Evolutionary conservation across 1,140 invertebrate genomes (phyloP).

Genomic region (Semibalanus balanoides): DNA sequence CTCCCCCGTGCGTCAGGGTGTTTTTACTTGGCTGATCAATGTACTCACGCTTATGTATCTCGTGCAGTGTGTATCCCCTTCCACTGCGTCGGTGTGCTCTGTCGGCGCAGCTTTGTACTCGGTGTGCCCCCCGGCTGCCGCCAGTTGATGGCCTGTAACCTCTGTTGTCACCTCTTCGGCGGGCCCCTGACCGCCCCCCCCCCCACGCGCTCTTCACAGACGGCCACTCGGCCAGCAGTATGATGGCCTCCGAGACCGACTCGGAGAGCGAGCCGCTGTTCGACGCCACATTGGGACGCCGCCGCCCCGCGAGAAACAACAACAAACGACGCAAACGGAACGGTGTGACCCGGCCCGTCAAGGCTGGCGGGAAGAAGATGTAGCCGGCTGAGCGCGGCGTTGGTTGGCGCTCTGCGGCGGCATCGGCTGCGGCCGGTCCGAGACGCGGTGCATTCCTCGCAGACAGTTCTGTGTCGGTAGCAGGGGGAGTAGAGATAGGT

Average conservation of each 20-base stretch:
- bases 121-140: too few relatives aligned
- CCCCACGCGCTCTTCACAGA: background rate
- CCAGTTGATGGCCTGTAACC: too few relatives aligned
- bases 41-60: too few relatives aligned
- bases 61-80: too few relatives aligned
- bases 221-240: background rate
- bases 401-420: too few relatives aligned
- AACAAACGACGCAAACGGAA: background rate
- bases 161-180: too few relatives aligned
- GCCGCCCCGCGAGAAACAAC: background rate
- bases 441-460: too few relatives aligned
- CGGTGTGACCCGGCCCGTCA: background rate
- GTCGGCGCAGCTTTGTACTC: too few relatives aligned
- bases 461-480: too few relatives aligned
- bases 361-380: background rate
- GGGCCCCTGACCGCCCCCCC: background rate
- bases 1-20: background rate
- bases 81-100: too few relatives aligned
- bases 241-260: background rate
- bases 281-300: background rate
- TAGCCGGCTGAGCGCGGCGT: background rate
- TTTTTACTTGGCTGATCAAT: background rate
- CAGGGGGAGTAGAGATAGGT: too few relatives aligned
- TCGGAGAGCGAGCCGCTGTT: background rate
- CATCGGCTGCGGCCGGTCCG: too few relatives aligned